Base-by-base conservation (phyloP, 2,888 invertebrate species). In the Agrochola macilenta region DNA sequence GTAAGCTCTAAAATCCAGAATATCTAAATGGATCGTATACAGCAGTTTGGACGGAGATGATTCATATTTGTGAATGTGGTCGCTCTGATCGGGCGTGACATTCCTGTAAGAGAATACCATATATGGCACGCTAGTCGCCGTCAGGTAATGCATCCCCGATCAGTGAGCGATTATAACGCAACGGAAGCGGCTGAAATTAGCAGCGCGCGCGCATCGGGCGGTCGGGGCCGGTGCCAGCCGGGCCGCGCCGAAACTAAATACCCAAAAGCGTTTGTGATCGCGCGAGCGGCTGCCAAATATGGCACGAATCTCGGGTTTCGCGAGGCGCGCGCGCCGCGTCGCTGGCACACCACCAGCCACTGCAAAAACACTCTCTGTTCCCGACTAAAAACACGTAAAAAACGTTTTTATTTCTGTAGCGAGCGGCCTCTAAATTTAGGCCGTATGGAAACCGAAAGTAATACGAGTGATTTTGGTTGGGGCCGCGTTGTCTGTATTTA, bases 361-460 rank as follows among this genome's bases (percentile, higher is more conserved):
- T 93, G 94, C 93, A 92, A 93, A 93, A 94, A 93, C 93, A 92
- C 92, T 91, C 93, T 92, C 95, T 93, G 94, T 94, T 95, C 95
- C 94, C 93, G 95, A 93, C 95, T 95, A 95, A 95, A 96, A 96
- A 95, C 95, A 95, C 95, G 95, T 96, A 96, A 96, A 96, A 96
- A 95, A 94, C 94, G 92, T 93, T 95, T 96, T 96, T 96, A 96
- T 96, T 96, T 96, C 94, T 93, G 95, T 94, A 93, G 94, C 93
- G 92, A 95, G 95, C 95, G 94, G 93, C 94, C 95, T 95, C 96
- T 96, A 96, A 96, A 95, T 95, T 96, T 96, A 96, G 96, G 96
- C 94, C 95, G 96, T 95, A 96, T 95, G 95, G 93, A 95, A 95
- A 95, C 94, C 92, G 95, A 95, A 96, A 96, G 95, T 96, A 93